These are phyloP conservation scores for Pseudorasbora parva DNA, from an alignment of 2,113 vertebrate genomes.

Conservation along the genomic window DNA sequence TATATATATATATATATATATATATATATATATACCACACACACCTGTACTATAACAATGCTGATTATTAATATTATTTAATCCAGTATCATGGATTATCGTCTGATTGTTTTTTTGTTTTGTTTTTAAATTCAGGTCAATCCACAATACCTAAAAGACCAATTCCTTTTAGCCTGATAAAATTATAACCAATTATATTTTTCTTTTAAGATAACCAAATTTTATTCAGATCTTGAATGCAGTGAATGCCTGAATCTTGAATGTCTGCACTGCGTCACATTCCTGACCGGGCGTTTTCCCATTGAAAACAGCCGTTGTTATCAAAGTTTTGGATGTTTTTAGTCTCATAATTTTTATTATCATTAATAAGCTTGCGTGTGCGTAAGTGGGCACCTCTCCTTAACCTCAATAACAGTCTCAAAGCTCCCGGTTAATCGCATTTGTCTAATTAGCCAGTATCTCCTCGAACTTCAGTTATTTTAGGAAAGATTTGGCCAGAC, in stretches of 20 bases:
- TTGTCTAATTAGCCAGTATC: slow-evolving; percentile 70
- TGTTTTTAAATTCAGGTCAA: background rate
- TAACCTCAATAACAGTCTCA: slow-evolving; percentile 63
- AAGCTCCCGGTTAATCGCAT: slow-evolving; percentile 76
- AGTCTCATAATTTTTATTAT: background rate
- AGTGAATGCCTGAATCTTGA: background rate
- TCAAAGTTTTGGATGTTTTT: background rate
- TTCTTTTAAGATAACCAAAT: background rate
- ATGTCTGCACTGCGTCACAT: slow-evolving; percentile 32
- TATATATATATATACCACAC: too few relatives aligned
- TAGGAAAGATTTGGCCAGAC: slow-evolving; percentile 61
- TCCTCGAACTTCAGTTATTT: slow-evolving; percentile 73
- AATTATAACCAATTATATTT: background rate
- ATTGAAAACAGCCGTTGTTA: background rate
- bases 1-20: too few relatives aligned
- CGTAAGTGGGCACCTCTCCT: slow-evolving; percentile 49
- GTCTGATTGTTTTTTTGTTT: too few relatives aligned
- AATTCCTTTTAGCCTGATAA: background rate
- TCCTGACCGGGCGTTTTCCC: background rate
- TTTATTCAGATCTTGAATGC: background rate
- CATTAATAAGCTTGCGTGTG: background rate
- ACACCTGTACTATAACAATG: background rate
- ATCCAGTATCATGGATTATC: background rate
- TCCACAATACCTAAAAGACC: background rate
- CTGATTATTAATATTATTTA: background rate